Percentiles rank a stretch among this genome's conserved stretches.
phyloP scores from a whole-genome alignment of 2,888 invertebrate genomes.

The Cryptocheilus praepositus region DNA sequence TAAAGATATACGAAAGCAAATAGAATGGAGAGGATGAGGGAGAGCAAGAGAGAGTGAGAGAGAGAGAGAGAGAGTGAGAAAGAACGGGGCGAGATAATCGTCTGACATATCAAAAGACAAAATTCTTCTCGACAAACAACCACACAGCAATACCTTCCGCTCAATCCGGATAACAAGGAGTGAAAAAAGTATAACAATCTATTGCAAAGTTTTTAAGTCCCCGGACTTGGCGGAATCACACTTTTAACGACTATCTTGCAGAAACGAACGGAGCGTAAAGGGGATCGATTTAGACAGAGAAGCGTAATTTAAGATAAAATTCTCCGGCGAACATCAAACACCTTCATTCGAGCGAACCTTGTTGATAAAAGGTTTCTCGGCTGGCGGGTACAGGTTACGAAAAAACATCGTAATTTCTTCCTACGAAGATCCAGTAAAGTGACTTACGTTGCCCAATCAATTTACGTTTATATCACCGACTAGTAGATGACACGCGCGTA shows the following conservation, averaged over 20 bases:
- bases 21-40: constrained; percentile 10
- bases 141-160: constrained; percentile 69
- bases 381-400: too few relatives aligned
- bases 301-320: too few relatives aligned
- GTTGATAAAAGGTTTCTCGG: too few relatives aligned
- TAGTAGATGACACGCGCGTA: too few relatives aligned
- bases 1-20: constrained; percentile 18
- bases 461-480: too few relatives aligned
- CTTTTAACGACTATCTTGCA: constrained; percentile 12
- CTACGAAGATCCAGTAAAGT: too few relatives aligned
- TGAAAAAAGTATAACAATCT: constrained; percentile 35
- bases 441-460: too few relatives aligned
- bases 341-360: too few relatives aligned
- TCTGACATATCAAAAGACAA: constrained; percentile 67
- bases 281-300: too few relatives aligned
- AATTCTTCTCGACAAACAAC: constrained; percentile 58
- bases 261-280: neutral
- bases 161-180: constrained; percentile 64
- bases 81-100: constrained; percentile 38
- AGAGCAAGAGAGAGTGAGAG: constrained; percentile 25
- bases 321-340: too few relatives aligned
- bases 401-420: too few relatives aligned
- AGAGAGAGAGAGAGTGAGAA: constrained; percentile 25
- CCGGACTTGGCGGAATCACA: constrained; percentile 28
- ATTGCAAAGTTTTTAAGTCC: constrained; percentile 50